These are phyloP conservation scores for Ceyx margarethae DNA, from an alignment of 2,113 vertebrate species.

Conservation along the genomic window DNA sequence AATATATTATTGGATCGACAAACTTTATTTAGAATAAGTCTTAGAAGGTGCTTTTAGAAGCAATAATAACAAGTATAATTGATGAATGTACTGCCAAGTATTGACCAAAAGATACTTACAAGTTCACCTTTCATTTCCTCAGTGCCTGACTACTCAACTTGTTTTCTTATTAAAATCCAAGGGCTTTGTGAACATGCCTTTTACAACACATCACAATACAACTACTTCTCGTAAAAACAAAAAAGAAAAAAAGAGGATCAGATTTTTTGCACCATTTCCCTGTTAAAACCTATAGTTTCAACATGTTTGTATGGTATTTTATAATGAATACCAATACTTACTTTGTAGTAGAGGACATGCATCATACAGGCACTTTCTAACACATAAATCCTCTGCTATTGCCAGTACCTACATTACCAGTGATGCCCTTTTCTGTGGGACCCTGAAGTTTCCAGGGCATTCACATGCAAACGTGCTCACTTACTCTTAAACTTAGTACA, in stretches of 20 bases:
- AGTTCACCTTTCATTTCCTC: constrained; percentile 35
- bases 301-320: not conserved
- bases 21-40: not conserved
- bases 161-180: constrained; percentile 28
- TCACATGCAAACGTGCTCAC: not conserved
- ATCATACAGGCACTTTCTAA: not conserved
- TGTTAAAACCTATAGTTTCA: not conserved
- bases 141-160: not conserved
- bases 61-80: constrained; percentile 39
- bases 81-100: constrained; percentile 23
- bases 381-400: not conserved
- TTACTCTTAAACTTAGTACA: not conserved
- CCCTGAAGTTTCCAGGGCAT: not conserved
- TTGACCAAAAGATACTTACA: constrained; percentile 28
- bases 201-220: not conserved
- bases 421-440: not conserved
- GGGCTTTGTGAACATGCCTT: not conserved
- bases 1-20: not conserved
- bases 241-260: not conserved
- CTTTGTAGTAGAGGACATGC: not conserved
- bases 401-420: not conserved
- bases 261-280: not conserved
- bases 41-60: not conserved
- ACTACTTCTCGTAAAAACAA: not conserved
- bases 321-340: not conserved